Conservation (phyloP, 2,113 vertebrate genomes). For the Sclerurus mexicanus region DNA sequence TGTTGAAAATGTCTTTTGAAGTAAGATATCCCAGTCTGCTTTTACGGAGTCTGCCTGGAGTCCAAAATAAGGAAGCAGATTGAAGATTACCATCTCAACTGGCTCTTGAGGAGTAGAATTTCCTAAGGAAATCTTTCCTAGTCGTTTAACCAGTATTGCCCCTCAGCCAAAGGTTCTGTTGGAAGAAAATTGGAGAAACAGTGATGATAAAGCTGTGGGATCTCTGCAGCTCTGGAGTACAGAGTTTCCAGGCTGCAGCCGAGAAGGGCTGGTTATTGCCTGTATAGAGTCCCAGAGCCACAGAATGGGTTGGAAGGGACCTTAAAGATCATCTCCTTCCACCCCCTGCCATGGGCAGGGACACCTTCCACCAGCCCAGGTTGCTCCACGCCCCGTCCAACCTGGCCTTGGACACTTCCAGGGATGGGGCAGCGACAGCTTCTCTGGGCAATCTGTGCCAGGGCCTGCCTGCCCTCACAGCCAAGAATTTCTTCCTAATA, state of each 20-base stretch:
- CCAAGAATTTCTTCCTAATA: not conserved
- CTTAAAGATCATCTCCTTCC: accelerated
- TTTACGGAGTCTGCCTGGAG: conserved; percentile 3
- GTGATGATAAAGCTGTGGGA: not conserved
- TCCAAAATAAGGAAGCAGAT: conserved; percentile 35
- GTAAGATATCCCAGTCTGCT: conserved; percentile 12
- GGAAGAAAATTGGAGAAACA: not conserved
- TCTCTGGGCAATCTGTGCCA: not conserved
- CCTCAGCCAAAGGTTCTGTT: not conserved
- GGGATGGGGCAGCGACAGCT: not conserved
- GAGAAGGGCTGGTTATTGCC: not conserved
- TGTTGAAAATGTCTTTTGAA: conserved; percentile 62
- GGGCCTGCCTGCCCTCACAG: not conserved
- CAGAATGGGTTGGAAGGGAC: not conserved
- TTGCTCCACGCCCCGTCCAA: not conserved
- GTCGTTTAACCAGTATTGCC: conserved; percentile 12
- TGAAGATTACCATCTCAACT: conserved; percentile 47
- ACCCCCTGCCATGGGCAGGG: not conserved
- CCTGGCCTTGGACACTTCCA: not conserved
- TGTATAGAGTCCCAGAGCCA: not conserved
- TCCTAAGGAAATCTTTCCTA: conserved; percentile 30
- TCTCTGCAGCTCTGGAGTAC: not conserved
- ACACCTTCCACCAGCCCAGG: not conserved
- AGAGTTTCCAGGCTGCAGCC: not conserved
- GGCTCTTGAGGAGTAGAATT: not conserved